These are phyloP conservation scores for Heliangelus exortis DNA, from an alignment of 2,797 vertebrate species.

Conservation along the genomic window DNA sequence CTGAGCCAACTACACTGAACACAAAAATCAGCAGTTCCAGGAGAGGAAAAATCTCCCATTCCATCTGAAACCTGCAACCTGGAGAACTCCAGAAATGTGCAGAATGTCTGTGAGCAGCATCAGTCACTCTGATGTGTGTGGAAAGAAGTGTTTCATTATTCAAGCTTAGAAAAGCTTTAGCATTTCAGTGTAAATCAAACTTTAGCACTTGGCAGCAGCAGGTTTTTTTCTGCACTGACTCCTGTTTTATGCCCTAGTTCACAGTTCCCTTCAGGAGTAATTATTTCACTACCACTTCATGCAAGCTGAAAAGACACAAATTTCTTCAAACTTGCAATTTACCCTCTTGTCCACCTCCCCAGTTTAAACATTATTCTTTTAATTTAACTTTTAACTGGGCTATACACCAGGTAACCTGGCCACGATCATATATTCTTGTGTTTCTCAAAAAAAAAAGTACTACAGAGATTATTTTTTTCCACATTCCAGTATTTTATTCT, in stretches of 20 bases:
- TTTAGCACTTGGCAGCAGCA: neutral
- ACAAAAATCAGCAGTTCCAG: too few species aligned
- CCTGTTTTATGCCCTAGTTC: too few species aligned
- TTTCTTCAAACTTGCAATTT: neutral
- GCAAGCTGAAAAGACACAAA: neutral
- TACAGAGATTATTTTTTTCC: neutral
- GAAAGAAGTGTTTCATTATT: neutral
- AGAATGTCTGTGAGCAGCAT: rapidly evolving
- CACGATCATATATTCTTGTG: rapidly evolving
- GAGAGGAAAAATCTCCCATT: rapidly evolving
- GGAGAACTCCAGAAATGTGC: rapidly evolving
- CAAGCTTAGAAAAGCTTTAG: neutral
- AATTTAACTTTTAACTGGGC: neutral
- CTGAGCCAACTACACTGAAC: too few species aligned
- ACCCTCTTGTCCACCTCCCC: neutral
- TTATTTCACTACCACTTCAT: neutral
- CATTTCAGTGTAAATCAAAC: neutral
- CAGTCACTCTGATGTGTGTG: rapidly evolving
- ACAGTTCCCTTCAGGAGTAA: neutral
- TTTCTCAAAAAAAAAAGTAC: neutral
- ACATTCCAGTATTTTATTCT: slow-evolving; percentile 44
- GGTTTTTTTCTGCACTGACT: neutral
- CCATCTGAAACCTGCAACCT: neutral
- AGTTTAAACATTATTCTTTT: rapidly evolving
- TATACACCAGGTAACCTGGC: neutral